Conservation (phyloP, 2,888 invertebrate genomes). For the Dugesia japonica region DNA sequence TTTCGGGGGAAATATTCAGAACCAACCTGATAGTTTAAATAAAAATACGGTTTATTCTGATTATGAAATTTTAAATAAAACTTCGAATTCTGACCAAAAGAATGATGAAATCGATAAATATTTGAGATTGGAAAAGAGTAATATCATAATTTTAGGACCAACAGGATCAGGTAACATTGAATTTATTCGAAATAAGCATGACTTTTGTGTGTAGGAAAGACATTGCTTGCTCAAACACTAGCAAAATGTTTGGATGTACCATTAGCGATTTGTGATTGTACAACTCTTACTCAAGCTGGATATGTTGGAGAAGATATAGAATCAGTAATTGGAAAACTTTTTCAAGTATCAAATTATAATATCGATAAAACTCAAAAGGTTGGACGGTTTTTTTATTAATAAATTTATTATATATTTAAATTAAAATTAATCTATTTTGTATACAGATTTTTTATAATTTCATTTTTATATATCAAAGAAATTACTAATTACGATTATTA, state of each 20-base stretch:
- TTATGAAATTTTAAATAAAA: too few relatives aligned
- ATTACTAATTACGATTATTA: too few relatives aligned
- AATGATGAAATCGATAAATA: too few relatives aligned
- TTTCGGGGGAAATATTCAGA: too few relatives aligned
- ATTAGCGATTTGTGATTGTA: constrained; percentile 92
- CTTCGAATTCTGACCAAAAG: too few relatives aligned
- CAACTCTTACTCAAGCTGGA: constrained; percentile 51
- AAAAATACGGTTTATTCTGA: too few relatives aligned
- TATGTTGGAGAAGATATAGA: constrained; percentile 99
- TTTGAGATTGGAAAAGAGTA: constrained; percentile 71
- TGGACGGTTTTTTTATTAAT: background rate
- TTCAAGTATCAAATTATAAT: constrained; percentile 85
- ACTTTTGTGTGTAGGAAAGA: constrained; percentile 61
- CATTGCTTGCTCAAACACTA: constrained; percentile 83
- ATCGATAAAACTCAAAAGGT: constrained; percentile 73
- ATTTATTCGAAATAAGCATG: background rate
- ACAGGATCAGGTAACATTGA: constrained; percentile 55
- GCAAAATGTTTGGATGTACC: constrained; percentile 94
- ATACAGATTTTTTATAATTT: too few relatives aligned
- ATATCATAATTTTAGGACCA: constrained; percentile 82
- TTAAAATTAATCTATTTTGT: too few relatives aligned
- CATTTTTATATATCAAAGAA: too few relatives aligned
- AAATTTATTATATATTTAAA: background rate
- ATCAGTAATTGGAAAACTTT: constrained; percentile 80
- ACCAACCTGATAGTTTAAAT: too few relatives aligned